Evolutionary conservation across 2,797 vertebrate species (phyloP).

Genomic region (Coluber constrictor): DNA sequence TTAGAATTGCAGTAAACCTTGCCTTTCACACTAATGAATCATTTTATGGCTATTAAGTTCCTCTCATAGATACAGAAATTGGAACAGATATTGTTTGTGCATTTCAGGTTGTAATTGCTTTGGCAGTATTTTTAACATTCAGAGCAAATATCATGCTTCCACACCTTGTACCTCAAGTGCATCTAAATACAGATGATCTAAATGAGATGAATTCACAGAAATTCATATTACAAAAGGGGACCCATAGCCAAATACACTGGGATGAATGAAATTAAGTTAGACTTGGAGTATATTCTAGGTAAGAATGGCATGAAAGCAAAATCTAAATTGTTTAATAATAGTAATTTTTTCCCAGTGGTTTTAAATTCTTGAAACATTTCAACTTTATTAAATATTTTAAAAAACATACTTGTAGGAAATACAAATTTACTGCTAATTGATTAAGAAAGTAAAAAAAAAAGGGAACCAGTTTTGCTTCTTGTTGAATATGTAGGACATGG

Average conservation of each 20-base stretch:
- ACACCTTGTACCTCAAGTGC: background rate
- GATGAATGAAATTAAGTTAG: background rate
- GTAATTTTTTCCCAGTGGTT: background rate
- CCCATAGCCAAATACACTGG: background rate
- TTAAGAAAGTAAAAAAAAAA: background rate
- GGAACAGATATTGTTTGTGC: background rate
- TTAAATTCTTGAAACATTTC: background rate
- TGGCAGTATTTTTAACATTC: background rate
- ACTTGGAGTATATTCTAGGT: background rate
- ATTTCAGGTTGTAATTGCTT: background rate
- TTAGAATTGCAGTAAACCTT: background rate
- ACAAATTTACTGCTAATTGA: background rate
- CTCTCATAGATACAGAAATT: background rate
- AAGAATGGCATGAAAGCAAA: background rate
- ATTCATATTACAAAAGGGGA: background rate
- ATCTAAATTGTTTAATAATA: background rate
- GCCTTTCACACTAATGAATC: background rate
- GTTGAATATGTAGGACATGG: background rate
- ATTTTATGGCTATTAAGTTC: background rate
- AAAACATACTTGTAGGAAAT: background rate
- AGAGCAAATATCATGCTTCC: background rate
- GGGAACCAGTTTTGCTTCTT: background rate
- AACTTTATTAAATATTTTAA: background rate
- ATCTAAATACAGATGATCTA: background rate
- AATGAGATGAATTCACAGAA: background rate